These are phyloP conservation scores for Prunella himalayana DNA, from an alignment of 2,113 vertebrate species.

Conservation along the genomic window DNA sequence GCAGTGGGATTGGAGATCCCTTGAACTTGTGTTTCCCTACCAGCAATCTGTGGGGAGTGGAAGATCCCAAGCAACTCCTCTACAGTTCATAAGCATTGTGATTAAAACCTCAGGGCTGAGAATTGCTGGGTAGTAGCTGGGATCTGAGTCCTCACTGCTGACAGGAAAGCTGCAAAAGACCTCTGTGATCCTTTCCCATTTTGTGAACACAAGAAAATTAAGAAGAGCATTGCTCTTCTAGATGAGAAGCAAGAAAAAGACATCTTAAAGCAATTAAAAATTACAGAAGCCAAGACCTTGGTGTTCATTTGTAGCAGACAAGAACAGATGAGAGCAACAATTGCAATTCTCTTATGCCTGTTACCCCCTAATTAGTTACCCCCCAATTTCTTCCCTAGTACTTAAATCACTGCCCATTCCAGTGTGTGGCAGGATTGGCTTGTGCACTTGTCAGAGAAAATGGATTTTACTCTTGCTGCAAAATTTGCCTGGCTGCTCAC, in stretches of 20 bases:
- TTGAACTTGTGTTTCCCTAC: slow-evolving; percentile 18
- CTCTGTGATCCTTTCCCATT: not conserved
- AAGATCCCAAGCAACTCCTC: not conserved
- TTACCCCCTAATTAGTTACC: not conserved
- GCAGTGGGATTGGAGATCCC: not conserved
- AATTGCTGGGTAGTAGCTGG: not conserved
- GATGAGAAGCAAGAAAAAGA: not conserved
- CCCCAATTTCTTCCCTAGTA: not conserved
- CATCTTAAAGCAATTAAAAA: not conserved
- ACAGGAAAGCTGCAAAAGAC: not conserved
- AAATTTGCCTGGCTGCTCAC: slow-evolving; percentile 19
- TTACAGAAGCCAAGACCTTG: not conserved
- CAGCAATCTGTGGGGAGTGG: not conserved
- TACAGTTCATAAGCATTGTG: not conserved
- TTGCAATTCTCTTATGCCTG: not conserved
- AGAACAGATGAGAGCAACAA: not conserved
- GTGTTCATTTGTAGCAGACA: not conserved
- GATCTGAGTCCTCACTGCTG: not conserved
- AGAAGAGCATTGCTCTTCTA: not conserved
- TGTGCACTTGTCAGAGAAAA: not conserved
- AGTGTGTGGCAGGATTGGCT: not conserved
- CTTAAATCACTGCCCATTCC: not conserved
- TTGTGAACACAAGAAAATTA: not conserved
- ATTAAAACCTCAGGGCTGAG: not conserved
- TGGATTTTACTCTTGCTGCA: slow-evolving; percentile 11